phyloP scores from a whole-genome alignment of 1,140 invertebrate species.

The Battus philenor region DNA sequence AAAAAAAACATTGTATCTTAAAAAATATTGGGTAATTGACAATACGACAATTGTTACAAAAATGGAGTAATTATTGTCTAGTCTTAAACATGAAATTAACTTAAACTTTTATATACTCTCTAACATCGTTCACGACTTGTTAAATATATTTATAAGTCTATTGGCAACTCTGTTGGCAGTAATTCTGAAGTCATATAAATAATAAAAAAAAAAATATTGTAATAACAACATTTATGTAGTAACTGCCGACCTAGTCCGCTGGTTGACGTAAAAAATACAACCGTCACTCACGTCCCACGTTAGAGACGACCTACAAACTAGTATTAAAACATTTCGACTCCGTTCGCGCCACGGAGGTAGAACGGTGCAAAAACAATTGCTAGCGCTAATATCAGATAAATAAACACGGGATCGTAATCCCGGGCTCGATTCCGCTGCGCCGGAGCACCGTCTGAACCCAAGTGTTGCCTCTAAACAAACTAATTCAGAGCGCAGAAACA shows the following conservation, averaged over 20 bases:
- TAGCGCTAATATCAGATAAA: slow-evolving; percentile 11
- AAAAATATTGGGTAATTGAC: too few species aligned
- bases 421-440: slow-evolving; percentile 17
- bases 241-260: not conserved
- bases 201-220: not conserved
- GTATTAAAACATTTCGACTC: too few species aligned
- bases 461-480: slow-evolving; percentile 26
- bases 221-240: slow-evolving; percentile 8
- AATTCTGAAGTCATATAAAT: too few species aligned
- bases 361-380: slow-evolving; percentile 16
- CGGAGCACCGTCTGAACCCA: slow-evolving; percentile 18
- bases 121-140: too few species aligned
- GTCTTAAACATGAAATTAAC: too few species aligned
- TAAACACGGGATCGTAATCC: slow-evolving; percentile 3
- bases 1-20: too few species aligned
- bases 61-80: too few species aligned
- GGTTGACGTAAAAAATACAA: slow-evolving; percentile 14
- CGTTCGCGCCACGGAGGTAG: too few species aligned
- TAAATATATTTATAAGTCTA: too few species aligned
- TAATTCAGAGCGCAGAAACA: slow-evolving; percentile 34
- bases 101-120: too few species aligned
- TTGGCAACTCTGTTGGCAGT: too few species aligned
- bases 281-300: slow-evolving; percentile 20
- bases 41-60: too few species aligned
- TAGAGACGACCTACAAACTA: slow-evolving; percentile 3